Evolutionary conservation across 2,797 vertebrate species (phyloP), one percentile per base, ranked within the genome.

Genomic region (Onychomys arenicola): DNA sequence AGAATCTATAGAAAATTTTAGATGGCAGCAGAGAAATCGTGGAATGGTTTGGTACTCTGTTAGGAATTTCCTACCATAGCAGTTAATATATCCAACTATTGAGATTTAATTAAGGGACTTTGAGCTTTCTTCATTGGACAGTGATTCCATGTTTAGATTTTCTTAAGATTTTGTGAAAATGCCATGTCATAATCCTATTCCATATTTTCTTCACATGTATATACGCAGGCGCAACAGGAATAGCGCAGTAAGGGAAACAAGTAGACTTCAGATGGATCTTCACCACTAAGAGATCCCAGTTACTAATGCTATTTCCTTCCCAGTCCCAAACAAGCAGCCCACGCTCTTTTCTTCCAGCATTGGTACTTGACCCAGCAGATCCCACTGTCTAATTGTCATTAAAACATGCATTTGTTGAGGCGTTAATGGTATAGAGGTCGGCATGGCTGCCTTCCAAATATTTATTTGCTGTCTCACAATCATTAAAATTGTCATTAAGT

Each of bases 1-100:
- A 82, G 94, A 88, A 37, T 81, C 57, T 37, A 90, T 84, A 95
- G 85, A 94, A 71, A 17, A 59, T 69, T 94, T 94, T 76, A 76
- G 80, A 69, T 88, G 52, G 92, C n/a, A 96, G 63, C 69, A 91
- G 85, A 91, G 80, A 90, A 91, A 77, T 83, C 95, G 93, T 96
- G 76, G 29, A 75, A 76, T 83, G 96, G 59, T n/a, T 55, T 32
- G 40, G 3, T 14, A 77, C 96, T 91, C 81, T 90, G 19, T 94
- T 67, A 77, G 94, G 87, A 87, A 80, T 86, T 86, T 94, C 65
- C 11, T 14, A 21, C 55, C 29, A 10, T 93, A 90, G 65, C 49
- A 90, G 21, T 93, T 89, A 93, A 80, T 93, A 16, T 84, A 86
- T 93, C 52, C 43, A 75, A 2, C 34, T 83, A 34, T 73, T 76